Percentiles rank a stretch among this genome's conserved stretches.
Evolutionary conservation across 2,113 vertebrate genomes (phyloP).

Genomic region (Rutilus rutilus): DNA sequence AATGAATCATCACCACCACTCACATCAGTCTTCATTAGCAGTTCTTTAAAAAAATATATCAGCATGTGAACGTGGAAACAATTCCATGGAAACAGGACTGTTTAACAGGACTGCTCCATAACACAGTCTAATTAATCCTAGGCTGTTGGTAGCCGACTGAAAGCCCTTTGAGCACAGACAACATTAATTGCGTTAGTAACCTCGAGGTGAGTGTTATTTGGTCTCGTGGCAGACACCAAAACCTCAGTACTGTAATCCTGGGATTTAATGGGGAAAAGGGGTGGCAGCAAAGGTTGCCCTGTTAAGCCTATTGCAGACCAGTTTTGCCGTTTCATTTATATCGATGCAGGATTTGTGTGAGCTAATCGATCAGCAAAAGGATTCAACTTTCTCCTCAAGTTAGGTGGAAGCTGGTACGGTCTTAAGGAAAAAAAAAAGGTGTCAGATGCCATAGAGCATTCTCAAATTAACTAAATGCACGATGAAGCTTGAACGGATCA

Average conservation of each 20-base stretch:
- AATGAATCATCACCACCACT: not conserved
- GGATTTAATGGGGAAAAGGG: not conserved
- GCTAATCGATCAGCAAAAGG: constrained; percentile 12
- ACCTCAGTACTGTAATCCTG: constrained; percentile 47
- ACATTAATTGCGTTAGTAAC: constrained; percentile 57
- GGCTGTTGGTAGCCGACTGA: constrained; percentile 13
- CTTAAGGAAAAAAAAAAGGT: constrained; percentile 8
- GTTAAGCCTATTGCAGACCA: not conserved
- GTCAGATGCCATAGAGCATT: constrained; percentile 32
- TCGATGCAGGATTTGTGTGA: not conserved
- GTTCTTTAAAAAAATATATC: constrained; percentile 35
- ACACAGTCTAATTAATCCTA: constrained; percentile 43
- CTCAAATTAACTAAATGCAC: constrained; percentile 50
- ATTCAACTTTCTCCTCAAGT: constrained; percentile 22
- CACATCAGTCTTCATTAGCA: constrained; percentile 36
- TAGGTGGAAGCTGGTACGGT: not conserved
- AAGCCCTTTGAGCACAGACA: constrained; percentile 40
- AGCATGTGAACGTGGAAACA: not conserved
- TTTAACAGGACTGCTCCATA: not conserved
- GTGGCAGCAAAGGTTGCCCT: not conserved
- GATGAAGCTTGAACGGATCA: constrained; percentile 47
- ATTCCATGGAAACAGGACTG: constrained; percentile 15
- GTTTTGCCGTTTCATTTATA: not conserved
- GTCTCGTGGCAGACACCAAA: constrained; percentile 22
- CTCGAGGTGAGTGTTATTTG: constrained; percentile 34